Conservation (phyloP, 2,113 vertebrate genomes). For the Tragulus kanchil region DNA sequence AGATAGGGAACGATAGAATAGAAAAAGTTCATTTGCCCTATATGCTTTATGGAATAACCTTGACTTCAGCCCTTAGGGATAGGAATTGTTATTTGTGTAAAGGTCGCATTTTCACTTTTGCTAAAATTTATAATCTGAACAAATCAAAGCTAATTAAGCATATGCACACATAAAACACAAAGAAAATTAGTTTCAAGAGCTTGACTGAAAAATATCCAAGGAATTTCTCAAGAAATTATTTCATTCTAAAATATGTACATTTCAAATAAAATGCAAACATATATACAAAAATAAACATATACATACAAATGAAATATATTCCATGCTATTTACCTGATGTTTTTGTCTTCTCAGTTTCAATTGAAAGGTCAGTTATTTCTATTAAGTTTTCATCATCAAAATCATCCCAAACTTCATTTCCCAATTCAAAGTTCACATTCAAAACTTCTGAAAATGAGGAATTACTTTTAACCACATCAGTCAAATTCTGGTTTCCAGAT, state of each 20-base stretch:
- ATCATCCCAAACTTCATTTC: slow-evolving; percentile 94
- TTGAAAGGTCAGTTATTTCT: slow-evolving; percentile 84
- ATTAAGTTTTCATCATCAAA: slow-evolving; percentile 92
- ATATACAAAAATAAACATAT: background rate
- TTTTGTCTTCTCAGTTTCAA: slow-evolving; percentile 65
- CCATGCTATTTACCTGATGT: slow-evolving; percentile 83
- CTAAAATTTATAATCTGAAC: slow-evolving; percentile 58
- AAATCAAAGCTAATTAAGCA: slow-evolving; percentile 58
- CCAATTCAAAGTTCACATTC: slow-evolving; percentile 91
- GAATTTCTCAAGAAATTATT: slow-evolving; percentile 58
- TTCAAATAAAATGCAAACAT: background rate
- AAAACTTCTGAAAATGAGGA: slow-evolving; percentile 84
- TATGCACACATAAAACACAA: slow-evolving; percentile 44
- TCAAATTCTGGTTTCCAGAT: slow-evolving; percentile 71
- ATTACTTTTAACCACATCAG: slow-evolving; percentile 75
- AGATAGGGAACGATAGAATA: slow-evolving; percentile 27
- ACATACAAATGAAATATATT: background rate
- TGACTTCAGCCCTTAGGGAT: background rate
- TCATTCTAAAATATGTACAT: slow-evolving; percentile 48
- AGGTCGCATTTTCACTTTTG: slow-evolving; percentile 48
- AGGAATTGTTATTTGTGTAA: slow-evolving; percentile 46
- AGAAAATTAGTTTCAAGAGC: slow-evolving; percentile 11
- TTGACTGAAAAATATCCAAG: slow-evolving; percentile 56
- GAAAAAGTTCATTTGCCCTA: background rate
- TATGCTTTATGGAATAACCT: slow-evolving; percentile 15